Base-by-base conservation (phyloP, 2,797 vertebrate species). In the Peromyscus melanophrys region DNA sequence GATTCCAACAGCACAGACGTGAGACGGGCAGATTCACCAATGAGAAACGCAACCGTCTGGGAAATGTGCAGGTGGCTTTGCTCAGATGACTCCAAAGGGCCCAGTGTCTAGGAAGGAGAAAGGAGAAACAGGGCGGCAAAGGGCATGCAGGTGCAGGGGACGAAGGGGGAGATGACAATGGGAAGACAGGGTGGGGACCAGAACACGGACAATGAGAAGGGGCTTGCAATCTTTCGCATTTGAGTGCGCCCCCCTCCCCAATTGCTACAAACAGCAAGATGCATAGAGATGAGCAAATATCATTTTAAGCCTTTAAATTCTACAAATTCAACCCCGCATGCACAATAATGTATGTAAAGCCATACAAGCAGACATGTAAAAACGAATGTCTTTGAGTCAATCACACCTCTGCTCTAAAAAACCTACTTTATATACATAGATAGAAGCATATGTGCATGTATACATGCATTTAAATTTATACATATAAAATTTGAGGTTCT, bases 401-500 rank as follows among this genome's bases (percentile, higher is more conserved):
- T 73, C 6, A 77, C 83, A 57, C 10, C 0, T 43, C 82, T 19
- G 23, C 9, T 55, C 34, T 75, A 55, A 40, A 78, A 40, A 25
- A 0, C n/a, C 82, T 16, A 59, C 17, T 49, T 43, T 55, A 49
- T 31, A 78, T 6, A 49, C 31, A 49, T 10, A 59, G 29, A 76
- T 5, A 80, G 1, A 90, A 49, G 81, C 12, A 67, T 4, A 69
- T 63, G 31, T 61, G 37, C 52, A 46, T 94, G 29, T 65, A 40
- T 11, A 82, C 4, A 19, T 2, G 13, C 34, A 95, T 92, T 78
- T 88, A 82, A 95, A 77, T 97, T 97, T 96, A 95, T 65, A 85
- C 96, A 93, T 65, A 85, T 95, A 94, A 89, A 97, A 97, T 92
- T 92, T 71, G 96, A 90, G 97, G 86, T 94, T 98, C 91, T 97